Evolutionary conservation across 2,113 vertebrate genomes (phyloP).

Genomic region (Dolichallabes microphthalmus): DNA sequence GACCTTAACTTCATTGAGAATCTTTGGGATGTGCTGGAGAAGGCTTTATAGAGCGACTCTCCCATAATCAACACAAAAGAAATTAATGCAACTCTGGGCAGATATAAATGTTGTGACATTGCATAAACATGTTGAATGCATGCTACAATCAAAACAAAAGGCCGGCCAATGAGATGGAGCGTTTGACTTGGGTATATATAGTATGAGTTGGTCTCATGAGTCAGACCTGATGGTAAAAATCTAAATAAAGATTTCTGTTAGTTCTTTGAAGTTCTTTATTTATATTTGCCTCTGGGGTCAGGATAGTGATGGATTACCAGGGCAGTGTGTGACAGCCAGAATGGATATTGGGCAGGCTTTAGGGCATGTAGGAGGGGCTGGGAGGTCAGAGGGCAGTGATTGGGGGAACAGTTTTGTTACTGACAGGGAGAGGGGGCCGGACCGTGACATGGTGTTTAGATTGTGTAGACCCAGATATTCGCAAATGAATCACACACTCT

Average conservation of each 20-base stretch:
- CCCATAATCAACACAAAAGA: too few relatives aligned
- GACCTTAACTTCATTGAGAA: too few relatives aligned
- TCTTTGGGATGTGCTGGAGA: too few relatives aligned
- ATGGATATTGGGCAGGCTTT: not conserved
- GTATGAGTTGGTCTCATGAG: slow-evolving; percentile 41
- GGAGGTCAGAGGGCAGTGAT: slow-evolving; percentile 27
- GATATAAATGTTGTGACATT: too few relatives aligned
- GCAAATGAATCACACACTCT: not conserved
- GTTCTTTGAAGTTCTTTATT: slow-evolving; percentile 31
- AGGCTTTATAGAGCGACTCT: too few relatives aligned
- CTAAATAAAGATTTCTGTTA: slow-evolving; percentile 33
- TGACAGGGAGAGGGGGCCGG: slow-evolving; percentile 9
- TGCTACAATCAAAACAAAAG: too few relatives aligned
- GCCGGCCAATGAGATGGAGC: too few relatives aligned
- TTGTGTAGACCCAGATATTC: not conserved
- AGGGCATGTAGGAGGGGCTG: not conserved
- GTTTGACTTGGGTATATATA: not conserved
- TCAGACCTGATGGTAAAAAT: slow-evolving; percentile 42
- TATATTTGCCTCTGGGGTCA: slow-evolving; percentile 28
- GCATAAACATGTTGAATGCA: too few relatives aligned
- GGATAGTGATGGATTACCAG: slow-evolving; percentile 32
- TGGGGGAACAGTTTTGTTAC: slow-evolving; percentile 12
- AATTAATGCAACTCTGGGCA: too few relatives aligned
- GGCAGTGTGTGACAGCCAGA: slow-evolving; percentile 15
- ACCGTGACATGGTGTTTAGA: not conserved